A percentile compares a stretch with the other conserved stretches of the same genome.
Conservation (phyloP, 2,797 vertebrate genomes). For the Allobates femoralis region DNA sequence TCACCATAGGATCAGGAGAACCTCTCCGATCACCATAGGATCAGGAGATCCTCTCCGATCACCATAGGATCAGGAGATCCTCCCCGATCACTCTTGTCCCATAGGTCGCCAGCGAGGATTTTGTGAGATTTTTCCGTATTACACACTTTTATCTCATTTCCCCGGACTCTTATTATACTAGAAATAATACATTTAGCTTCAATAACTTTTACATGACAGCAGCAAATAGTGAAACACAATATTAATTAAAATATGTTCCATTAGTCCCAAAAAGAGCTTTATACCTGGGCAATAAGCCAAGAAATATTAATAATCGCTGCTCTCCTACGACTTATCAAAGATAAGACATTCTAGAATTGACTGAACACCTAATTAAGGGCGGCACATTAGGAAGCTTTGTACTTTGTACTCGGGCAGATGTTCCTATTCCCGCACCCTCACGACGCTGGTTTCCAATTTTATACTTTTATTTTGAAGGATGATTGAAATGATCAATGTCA, state of each 20-base stretch:
- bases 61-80: too few relatives aligned
- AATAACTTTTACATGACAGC: constrained; percentile 1
- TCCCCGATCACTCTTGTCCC: background rate
- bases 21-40: too few relatives aligned
- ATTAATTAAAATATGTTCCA: constrained; percentile 23
- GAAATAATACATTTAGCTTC: constrained; percentile 1
- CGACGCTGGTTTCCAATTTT: background rate
- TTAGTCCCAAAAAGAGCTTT: constrained; percentile 4
- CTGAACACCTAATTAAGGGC: constrained; percentile 12
- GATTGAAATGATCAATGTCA: too few relatives aligned
- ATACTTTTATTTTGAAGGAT: background rate
- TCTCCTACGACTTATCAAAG: background rate
- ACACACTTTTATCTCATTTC: constrained; percentile 10
- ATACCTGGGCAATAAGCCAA: constrained; percentile 25
- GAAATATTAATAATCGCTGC: constrained; percentile 6
- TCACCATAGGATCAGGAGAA: too few relatives aligned
- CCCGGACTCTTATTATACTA: background rate
- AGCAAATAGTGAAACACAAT: constrained; percentile 17
- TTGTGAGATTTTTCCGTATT: background rate
- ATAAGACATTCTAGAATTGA: background rate
- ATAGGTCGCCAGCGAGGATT: background rate
- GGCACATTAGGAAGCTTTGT: background rate
- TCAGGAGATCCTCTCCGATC: too few relatives aligned
- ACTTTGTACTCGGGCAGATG: background rate
- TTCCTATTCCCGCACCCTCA: too few relatives aligned